These are phyloP conservation scores for Pteria penguin DNA, from an alignment of 2,888 invertebrate genomes.

Conservation along the genomic window DNA sequence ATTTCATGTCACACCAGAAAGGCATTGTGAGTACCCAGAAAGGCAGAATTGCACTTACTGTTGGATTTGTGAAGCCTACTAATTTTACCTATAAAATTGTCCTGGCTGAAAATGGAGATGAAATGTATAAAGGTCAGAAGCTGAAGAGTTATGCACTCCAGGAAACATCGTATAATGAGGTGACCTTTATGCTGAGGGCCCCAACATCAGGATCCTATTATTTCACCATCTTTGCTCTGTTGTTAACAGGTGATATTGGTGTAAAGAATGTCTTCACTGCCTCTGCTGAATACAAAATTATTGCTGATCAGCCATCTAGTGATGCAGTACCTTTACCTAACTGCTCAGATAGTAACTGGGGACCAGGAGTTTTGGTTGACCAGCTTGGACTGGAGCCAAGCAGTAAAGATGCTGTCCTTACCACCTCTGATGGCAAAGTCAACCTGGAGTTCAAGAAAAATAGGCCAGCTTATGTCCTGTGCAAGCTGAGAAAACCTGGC, in stretches of 20 bases:
- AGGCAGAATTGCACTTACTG: constrained; percentile 76
- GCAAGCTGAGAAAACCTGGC: constrained; percentile 77
- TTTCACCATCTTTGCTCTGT: constrained; percentile 79
- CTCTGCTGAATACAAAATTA: constrained; percentile 79
- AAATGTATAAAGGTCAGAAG: constrained; percentile 74
- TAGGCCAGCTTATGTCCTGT: constrained; percentile 84
- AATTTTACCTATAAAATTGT: constrained; percentile 80
- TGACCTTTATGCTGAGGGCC: constrained; percentile 76
- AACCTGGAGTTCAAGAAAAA: constrained; percentile 87
- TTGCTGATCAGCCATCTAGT: constrained; percentile 73
- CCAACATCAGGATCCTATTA: constrained; percentile 77
- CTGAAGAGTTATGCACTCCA: constrained; percentile 78
- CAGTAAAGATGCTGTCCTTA: constrained; percentile 68
- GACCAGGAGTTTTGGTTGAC: constrained; percentile 78
- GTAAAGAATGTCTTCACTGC: constrained; percentile 80
- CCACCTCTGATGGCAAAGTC: constrained; percentile 69
- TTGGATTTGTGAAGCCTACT: constrained; percentile 78
- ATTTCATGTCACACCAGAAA: constrained; percentile 74
- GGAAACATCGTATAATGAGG: constrained; percentile 77
- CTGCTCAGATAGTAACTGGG: constrained; percentile 80
- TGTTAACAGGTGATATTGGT: constrained; percentile 75
- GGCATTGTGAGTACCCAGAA: constrained; percentile 77
- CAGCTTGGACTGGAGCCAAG: constrained; percentile 78
- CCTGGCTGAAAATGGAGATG: constrained; percentile 73
- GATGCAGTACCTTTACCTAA: constrained; percentile 77